Conservation (phyloP, 2,888 invertebrate species). For the Nemurella pictetii region DNA sequence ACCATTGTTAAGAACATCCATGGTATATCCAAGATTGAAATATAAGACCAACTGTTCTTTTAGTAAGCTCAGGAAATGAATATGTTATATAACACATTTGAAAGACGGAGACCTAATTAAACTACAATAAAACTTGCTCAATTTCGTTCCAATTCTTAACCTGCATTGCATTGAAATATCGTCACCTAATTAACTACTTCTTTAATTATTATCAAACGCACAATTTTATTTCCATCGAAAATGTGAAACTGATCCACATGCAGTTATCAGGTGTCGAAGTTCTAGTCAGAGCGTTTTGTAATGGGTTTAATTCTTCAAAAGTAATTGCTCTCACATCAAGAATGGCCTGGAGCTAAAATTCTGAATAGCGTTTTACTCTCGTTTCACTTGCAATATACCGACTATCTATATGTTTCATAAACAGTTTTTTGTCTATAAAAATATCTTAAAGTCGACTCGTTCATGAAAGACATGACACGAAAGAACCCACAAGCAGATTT, state of each 20-base stretch:
- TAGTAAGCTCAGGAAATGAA: neutral
- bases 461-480: neutral
- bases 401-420: neutral
- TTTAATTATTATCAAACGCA: neutral
- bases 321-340: neutral
- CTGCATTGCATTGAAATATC: neutral
- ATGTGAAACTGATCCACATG: neutral
- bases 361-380: neutral
- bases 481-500: neutral
- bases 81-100: neutral
- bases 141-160: neutral
- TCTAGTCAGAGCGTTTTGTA: neutral
- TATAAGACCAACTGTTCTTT: neutral
- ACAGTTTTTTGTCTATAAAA: neutral
- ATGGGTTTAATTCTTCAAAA: neutral
- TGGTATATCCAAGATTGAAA: neutral
- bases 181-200: neutral
- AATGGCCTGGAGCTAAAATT: neutral
- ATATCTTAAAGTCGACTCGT: neutral
- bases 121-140: neutral
- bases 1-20: neutral
- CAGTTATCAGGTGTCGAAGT: neutral
- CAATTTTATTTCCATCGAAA: neutral
- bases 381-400: neutral
- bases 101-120: neutral